phyloP scores from a whole-genome alignment of 2,888 invertebrate species.

The Rhagium mordax region DNA sequence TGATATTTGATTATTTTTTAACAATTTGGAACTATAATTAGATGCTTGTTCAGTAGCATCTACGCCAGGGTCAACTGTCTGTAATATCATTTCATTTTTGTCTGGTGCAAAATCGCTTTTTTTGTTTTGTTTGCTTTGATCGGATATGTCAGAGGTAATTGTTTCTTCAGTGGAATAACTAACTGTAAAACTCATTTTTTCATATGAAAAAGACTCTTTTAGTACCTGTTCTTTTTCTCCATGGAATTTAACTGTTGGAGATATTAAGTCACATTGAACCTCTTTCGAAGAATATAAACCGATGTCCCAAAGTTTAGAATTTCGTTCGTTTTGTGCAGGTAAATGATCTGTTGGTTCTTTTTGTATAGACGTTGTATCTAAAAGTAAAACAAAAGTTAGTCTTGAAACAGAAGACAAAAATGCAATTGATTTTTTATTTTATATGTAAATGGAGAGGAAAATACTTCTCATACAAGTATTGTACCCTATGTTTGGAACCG shows the following conservation, averaged over 20 bases:
- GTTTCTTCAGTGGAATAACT: slow-evolving; percentile 43
- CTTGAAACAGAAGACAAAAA: too few species aligned
- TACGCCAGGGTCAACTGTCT: background rate
- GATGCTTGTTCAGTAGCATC: background rate
- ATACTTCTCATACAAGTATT: too few species aligned
- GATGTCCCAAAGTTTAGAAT: slow-evolving; percentile 16
- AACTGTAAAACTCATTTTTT: slow-evolving; percentile 40
- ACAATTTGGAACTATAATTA: background rate
- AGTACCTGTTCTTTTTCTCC: background rate
- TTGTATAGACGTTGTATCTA: too few species aligned
- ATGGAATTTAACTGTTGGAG: background rate
- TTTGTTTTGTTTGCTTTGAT: background rate
- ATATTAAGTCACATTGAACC: background rate
- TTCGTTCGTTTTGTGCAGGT: background rate
- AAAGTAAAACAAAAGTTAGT: too few species aligned
- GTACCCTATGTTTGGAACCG: too few species aligned
- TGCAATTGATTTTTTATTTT: too few species aligned
- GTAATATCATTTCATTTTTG: background rate
- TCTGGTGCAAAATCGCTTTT: background rate
- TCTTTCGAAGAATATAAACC: slow-evolving; percentile 27
- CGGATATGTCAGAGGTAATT: background rate
- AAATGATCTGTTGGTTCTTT: too few species aligned
- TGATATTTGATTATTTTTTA: background rate
- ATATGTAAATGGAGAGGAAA: too few species aligned
- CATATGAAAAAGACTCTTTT: slow-evolving; percentile 15